Conservation (phyloP, 2,888 invertebrate species). For the Masnerella sp. region DNA sequence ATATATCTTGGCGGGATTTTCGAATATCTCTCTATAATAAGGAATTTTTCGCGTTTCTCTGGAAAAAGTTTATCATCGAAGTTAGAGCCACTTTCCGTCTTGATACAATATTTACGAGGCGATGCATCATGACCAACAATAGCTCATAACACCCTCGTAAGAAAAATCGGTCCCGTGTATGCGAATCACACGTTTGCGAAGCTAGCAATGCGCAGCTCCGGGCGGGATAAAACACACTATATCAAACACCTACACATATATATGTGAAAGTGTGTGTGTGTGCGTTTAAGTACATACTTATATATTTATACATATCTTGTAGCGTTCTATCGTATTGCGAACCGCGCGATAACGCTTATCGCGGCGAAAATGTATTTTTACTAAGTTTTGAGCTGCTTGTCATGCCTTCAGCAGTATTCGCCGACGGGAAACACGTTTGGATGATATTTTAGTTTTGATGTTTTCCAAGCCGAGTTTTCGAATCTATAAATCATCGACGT, state of each 20-base stretch:
- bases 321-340: conserved; percentile 74
- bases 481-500: too few species aligned
- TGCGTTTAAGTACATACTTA: background rate
- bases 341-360: conserved; percentile 76
- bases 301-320: conserved; percentile 53
- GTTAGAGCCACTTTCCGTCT: conserved; percentile 68
- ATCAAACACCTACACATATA: conserved; percentile 31
- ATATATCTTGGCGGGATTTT: conserved; percentile 63
- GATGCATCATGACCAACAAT: conserved; percentile 77
- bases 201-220: conserved; percentile 31
- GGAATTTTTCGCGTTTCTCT: conserved; percentile 42
- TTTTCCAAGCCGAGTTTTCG: conserved; percentile 37
- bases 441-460: conserved; percentile 35
- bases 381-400: conserved; percentile 57
- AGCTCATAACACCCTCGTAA: conserved; percentile 72
- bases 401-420: conserved; percentile 44
- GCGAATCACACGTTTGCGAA: conserved; percentile 45
- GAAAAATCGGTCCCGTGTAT: conserved; percentile 66
- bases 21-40: conserved; percentile 25
- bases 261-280: background rate
- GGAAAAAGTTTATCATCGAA: conserved; percentile 66
- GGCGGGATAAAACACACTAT: conserved; percentile 61
- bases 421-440: conserved; percentile 37
- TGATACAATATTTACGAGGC: conserved; percentile 77
- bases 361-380: conserved; percentile 74